These are phyloP conservation scores for Addax nasomaculatus DNA, from an alignment of 2,113 vertebrate genomes.

Conservation along the genomic window DNA sequence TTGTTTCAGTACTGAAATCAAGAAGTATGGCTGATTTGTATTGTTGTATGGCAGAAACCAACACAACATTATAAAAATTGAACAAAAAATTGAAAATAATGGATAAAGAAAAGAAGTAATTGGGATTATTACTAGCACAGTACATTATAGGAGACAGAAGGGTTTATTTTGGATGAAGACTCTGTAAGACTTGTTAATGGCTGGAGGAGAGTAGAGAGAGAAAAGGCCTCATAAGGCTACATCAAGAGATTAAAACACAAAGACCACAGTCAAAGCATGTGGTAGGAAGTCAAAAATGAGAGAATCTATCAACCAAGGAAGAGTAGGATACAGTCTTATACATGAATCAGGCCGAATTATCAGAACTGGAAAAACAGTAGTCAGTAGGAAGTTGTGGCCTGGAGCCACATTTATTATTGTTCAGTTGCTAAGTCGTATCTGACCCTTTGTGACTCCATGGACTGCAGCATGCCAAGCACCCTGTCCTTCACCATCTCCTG, in stretches of 20 bases:
- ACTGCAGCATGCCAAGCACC: not conserved
- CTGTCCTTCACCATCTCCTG: not conserved
- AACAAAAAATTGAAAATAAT: not conserved
- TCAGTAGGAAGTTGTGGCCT: not conserved
- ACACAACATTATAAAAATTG: not conserved
- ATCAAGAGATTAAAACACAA: not conserved
- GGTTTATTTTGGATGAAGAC: not conserved
- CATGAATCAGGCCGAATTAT: not conserved
- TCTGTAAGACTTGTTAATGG: not conserved
- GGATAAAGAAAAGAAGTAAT: not conserved
- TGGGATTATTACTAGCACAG: not conserved
- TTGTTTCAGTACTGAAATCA: not conserved
- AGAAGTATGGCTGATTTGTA: not conserved
- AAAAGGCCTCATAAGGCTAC: not conserved
- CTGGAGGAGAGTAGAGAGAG: not conserved
- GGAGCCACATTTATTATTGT: not conserved
- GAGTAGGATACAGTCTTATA: not conserved
- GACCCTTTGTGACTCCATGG: not conserved
- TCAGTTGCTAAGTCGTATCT: not conserved
- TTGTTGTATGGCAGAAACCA: not conserved
- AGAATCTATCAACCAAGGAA: not conserved
- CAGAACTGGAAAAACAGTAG: not conserved
- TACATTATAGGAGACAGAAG: not conserved
- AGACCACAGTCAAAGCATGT: not conserved
- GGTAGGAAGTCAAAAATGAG: not conserved